A percentile compares a stretch with the other conserved stretches of the same genome.
Conservation (phyloP, 2,113 vertebrate genomes). For the Dicaeum eximium region DNA sequence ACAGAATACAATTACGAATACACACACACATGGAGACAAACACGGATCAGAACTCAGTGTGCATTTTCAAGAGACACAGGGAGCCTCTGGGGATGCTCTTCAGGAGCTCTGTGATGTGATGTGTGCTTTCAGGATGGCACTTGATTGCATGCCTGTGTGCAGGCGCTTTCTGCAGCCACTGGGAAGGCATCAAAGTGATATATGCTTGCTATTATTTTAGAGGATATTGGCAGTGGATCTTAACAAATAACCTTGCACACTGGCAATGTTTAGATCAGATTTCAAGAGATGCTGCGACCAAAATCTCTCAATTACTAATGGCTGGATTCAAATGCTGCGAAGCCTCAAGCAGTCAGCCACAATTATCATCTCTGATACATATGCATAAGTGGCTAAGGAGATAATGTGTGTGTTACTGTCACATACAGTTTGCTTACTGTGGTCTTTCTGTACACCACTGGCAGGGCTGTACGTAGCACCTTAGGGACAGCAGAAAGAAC, state of each 20-base stretch:
- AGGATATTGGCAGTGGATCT: neutral
- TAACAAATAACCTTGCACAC: neutral
- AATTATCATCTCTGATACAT: neutral
- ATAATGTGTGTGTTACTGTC: neutral
- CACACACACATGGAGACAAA: fast-evolving
- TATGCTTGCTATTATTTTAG: neutral
- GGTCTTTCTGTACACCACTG: neutral
- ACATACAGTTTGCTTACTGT: neutral
- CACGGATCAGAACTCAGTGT: neutral
- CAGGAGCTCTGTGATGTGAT: neutral
- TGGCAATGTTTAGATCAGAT: neutral
- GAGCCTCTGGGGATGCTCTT: neutral
- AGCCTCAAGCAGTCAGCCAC: neutral
- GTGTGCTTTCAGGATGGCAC: neutral
- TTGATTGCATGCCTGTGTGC: neutral
- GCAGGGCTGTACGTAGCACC: neutral
- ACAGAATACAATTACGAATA: neutral
- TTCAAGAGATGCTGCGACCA: neutral
- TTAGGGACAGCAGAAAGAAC: neutral
- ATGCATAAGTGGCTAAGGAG: neutral
- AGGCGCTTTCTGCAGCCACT: neutral
- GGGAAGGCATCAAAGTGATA: neutral
- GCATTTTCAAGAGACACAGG: neutral
- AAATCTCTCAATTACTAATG: neutral
- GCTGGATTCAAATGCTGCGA: neutral